Percentiles rank a stretch among this genome's conserved stretches.
Conservation (phyloP, 2,888 invertebrate genomes). For the Griposia aprilina region DNA sequence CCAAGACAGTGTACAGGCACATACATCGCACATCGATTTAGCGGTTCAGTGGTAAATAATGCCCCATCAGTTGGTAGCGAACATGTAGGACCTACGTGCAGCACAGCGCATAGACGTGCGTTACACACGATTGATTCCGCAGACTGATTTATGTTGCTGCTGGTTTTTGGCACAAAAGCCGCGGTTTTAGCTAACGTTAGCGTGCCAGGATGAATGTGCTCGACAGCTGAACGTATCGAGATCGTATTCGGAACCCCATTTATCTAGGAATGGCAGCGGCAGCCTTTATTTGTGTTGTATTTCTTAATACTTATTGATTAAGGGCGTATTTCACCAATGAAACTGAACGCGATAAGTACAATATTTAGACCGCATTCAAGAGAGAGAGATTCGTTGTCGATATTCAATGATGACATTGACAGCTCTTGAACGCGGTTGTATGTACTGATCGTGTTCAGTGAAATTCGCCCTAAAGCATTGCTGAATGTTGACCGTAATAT, state of each 20-base stretch:
- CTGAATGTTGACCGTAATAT: not conserved
- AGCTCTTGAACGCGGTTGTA: not conserved
- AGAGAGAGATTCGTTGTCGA: not conserved
- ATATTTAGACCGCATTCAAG: not conserved
- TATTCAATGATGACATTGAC: not conserved
- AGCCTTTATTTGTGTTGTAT: not conserved
- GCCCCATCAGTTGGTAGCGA: not conserved
- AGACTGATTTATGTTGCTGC: constrained; percentile 66
- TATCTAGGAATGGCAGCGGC: constrained; percentile 15
- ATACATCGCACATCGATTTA: not conserved
- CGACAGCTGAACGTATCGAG: constrained; percentile 20
- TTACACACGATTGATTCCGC: constrained; percentile 64
- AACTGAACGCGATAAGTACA: not conserved
- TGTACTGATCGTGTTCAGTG: not conserved
- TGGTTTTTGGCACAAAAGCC: constrained; percentile 54
- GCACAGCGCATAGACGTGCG: constrained; percentile 9
- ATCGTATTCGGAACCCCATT: constrained; percentile 23
- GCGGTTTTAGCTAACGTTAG: constrained; percentile 46
- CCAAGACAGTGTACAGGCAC: too few species aligned
- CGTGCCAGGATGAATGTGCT: constrained; percentile 23
- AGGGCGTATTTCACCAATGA: not conserved
- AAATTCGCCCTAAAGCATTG: too few species aligned
- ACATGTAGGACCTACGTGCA: not conserved
- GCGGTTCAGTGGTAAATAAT: not conserved
- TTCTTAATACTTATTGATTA: not conserved